phyloP scores from a whole-genome alignment of 1,140 invertebrate species.

The Dermatophagoides farinae region DNA sequence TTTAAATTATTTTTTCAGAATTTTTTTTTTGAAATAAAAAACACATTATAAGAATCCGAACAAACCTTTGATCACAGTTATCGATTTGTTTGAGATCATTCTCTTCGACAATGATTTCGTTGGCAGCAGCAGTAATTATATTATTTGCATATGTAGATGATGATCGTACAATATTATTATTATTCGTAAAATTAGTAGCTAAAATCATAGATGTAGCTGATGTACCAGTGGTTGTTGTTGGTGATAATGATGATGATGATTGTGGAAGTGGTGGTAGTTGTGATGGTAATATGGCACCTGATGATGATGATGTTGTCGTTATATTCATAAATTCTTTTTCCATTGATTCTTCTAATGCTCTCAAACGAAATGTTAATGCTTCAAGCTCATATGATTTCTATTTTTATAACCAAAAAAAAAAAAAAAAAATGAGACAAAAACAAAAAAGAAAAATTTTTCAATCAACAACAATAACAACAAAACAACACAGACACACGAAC shows the following conservation, averaged over 20 bases:
- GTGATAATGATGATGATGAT: no score
- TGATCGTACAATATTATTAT: no score
- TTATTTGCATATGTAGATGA: no score
- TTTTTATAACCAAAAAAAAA: background rate
- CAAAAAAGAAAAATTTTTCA: no score
- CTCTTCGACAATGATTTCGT: slow-evolving; percentile 3
- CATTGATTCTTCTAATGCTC: slow-evolving; percentile 11
- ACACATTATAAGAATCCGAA: background rate
- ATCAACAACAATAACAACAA: background rate
- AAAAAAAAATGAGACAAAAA: background rate
- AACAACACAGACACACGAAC: slow-evolving; percentile 14
- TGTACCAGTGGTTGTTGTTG: no score
- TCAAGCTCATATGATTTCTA: slow-evolving; percentile 19
- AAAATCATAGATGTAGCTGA: no score
- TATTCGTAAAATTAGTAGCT: no score
- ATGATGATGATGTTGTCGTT: no score
- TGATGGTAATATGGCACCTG: no score
- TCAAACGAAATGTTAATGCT: slow-evolving; percentile 14
- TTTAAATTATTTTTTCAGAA: no score
- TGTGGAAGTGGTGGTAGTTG: no score
- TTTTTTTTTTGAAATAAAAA: no score
- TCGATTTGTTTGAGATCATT: slow-evolving; percentile 9
- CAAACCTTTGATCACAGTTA: slow-evolving; percentile 9
- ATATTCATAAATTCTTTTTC: background rate
- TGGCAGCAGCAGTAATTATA: background rate